phyloP scores from a whole-genome alignment of 1,140 invertebrate species.

The Caerostris extrusa region DNA sequence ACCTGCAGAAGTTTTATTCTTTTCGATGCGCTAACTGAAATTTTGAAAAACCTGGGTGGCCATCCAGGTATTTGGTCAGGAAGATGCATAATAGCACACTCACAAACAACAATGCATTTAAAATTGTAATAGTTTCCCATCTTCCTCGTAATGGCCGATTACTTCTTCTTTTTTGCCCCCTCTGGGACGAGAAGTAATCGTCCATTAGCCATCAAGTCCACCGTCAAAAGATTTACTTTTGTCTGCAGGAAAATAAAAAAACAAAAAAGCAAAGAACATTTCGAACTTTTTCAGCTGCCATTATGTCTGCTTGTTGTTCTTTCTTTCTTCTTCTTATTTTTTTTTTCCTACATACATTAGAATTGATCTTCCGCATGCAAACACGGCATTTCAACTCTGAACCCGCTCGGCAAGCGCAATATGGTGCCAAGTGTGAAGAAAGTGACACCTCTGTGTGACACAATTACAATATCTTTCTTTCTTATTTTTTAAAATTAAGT shows the following conservation, averaged over 20 bases:
- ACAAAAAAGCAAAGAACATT: neutral
- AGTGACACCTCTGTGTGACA: conserved; percentile 26
- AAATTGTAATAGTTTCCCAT: conserved; percentile 8
- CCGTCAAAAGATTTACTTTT: neutral
- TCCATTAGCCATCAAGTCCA: neutral
- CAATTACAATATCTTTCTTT: neutral
- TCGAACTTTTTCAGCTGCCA: neutral
- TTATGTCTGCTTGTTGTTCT: neutral
- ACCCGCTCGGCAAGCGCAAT: neutral
- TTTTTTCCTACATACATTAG: neutral
- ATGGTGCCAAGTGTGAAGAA: neutral
- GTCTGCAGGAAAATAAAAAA: neutral
- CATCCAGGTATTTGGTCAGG: neutral
- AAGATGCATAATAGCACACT: neutral
- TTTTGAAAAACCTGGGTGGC: conserved; percentile 7
- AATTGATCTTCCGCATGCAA: neutral
- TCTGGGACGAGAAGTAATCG: neutral
- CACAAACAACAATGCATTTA: neutral
- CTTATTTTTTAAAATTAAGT: neutral
- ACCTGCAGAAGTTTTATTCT: neutral
- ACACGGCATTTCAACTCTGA: neutral
- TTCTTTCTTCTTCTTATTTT: neutral
- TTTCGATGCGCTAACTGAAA: neutral
- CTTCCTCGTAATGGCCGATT: neutral
- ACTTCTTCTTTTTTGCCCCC: neutral